Percentiles rank a stretch among this genome's conserved stretches.
Conservation (phyloP, 2,113 vertebrate species). For the Suricata suricatta region DNA sequence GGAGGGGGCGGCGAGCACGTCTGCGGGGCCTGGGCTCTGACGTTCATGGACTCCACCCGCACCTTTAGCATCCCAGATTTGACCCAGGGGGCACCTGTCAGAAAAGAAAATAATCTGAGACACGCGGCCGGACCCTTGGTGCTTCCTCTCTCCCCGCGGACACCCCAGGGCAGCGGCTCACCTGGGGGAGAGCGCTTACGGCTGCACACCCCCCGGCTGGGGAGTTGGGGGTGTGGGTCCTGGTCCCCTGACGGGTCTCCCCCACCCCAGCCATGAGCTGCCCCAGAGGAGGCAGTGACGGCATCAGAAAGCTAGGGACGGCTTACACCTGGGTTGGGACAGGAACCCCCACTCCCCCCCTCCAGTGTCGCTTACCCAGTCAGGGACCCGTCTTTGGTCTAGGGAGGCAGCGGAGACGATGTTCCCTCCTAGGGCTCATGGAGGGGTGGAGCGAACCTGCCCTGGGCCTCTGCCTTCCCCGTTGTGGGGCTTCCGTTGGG, state of each 20-base stretch:
- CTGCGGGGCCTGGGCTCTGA: fast-evolving
- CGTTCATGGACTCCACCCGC: not conserved
- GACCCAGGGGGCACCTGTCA: not conserved
- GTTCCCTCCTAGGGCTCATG: fast-evolving
- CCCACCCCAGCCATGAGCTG: not conserved
- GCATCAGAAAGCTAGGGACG: not conserved
- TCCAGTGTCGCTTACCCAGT: too few relatives aligned
- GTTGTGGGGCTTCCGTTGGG: not conserved
- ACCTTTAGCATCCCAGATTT: not conserved
- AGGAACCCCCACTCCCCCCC: not conserved
- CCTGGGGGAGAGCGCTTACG: not conserved
- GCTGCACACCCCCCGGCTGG: not conserved
- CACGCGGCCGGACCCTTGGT: not conserved
- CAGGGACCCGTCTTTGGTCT: not conserved
- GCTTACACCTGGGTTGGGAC: not conserved
- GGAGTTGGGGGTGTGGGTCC: not conserved
- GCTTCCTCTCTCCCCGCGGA: not conserved
- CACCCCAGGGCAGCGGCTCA: too few relatives aligned
- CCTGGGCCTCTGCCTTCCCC: too few relatives aligned
- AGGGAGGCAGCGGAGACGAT: not conserved
- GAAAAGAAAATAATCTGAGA: not conserved
- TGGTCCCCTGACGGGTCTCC: not conserved
- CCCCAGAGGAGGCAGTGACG: not conserved
- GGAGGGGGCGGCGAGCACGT: fast-evolving
- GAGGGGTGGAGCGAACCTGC: not conserved